Evolutionary conservation across 2,113 vertebrate species (phyloP), one percentile per base, ranked within the genome.

Genomic region (Coptodon rendalli): DNA sequence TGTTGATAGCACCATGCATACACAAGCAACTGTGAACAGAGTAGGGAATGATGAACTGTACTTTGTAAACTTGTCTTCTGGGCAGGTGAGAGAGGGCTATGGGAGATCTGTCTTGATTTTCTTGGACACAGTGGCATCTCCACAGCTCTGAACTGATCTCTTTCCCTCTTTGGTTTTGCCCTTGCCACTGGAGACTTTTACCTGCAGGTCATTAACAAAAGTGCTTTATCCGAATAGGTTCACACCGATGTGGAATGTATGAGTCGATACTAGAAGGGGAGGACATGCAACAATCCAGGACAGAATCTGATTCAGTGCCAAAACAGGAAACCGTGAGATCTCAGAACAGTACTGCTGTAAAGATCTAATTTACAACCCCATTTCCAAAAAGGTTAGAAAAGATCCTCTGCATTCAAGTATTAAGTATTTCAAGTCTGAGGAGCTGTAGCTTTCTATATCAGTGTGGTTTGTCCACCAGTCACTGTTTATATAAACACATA

Each of bases 131-230:
- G 92, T 85, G 87, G 86, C 80, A 7, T 93, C 93, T 90, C 86
- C 91, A 79, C 82, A 82, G 57, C 81, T 91, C 83, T 93, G 93
- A 89, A 71, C 90, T 86, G 96, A 93, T 89, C 95, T 94, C 91
- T 96, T 96, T 80, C 85, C 91, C 78, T 90, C 92, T 95, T 93
- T 95, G 87, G 92, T 68, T 91, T 93, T 94, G 85, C 90, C 81
- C 90, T 94, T 89, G 94, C 86, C 93, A 52, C 88, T 88, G 54
- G n/a, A 84, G 86, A 90, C 85, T 89, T 91, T 93, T 81, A 95
- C 96, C 96, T 97, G 96, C 89, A 94, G 94, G 94, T 95, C 86
- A 96, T 94, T 88, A 89, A 95, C 89, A 94, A 93, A 82, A 93
- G 59, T 45, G 24, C 71, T 92, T 92, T 90, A 95, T 80, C 89